These are phyloP conservation scores for Ploceus nigricollis DNA, from an alignment of 2,113 vertebrate species.

Conservation along the genomic window DNA sequence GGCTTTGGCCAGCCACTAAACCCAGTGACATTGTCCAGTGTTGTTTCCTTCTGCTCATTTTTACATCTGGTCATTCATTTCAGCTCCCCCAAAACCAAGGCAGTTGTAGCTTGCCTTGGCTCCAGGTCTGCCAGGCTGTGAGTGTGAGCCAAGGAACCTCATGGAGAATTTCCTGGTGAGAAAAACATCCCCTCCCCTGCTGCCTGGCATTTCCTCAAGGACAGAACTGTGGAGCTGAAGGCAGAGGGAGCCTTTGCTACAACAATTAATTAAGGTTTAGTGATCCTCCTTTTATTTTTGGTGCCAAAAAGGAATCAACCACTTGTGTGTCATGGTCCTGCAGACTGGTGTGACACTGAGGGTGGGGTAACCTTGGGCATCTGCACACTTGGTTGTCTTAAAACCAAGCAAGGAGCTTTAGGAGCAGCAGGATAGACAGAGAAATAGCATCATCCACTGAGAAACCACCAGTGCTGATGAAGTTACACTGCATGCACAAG, in stretches of 20 bases:
- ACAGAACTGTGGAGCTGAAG: background rate
- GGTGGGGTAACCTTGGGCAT: background rate
- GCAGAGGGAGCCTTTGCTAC: slow-evolving; percentile 14
- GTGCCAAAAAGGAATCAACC: background rate
- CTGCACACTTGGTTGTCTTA: background rate
- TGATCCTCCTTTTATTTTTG: background rate
- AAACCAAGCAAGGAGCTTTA: background rate
- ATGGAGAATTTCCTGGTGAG: background rate
- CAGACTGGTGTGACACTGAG: background rate
- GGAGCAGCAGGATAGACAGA: background rate
- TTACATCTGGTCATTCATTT: background rate
- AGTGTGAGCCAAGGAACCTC: background rate
- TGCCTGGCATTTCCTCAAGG: background rate
- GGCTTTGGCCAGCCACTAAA: background rate
- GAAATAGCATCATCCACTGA: background rate
- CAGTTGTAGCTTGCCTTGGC: background rate
- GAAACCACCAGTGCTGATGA: background rate
- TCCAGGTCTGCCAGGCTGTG: background rate
- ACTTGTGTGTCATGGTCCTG: no score
- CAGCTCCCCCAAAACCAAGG: background rate
- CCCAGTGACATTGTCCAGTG: background rate
- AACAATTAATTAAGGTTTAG: background rate
- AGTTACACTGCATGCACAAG: no score
- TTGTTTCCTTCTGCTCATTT: background rate
- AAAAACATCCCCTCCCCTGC: background rate